Conservation (phyloP, 1,140 invertebrate species). For the Tyrophagus putrescentiae region DNA sequence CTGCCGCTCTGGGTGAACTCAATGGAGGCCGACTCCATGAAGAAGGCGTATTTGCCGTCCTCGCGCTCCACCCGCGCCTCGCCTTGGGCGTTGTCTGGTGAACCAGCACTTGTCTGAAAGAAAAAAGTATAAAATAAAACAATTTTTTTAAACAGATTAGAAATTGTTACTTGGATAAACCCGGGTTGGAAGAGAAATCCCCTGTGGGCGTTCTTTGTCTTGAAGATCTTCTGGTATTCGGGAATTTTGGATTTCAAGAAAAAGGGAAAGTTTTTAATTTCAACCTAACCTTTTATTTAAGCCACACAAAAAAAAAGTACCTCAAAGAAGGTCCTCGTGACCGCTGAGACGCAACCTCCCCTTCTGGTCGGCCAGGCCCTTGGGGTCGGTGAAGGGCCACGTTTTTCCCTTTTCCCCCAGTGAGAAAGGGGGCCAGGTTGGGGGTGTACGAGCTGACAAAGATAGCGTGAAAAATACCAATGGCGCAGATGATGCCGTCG, state of each 20-base stretch:
- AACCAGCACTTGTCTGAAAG: slow-evolving; percentile 61
- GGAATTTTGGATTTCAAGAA: slow-evolving; percentile 20
- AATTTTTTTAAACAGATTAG: too few relatives aligned
- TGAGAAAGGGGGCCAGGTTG: slow-evolving; percentile 83
- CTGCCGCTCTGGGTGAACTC: slow-evolving; percentile 56
- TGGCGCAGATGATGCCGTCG: slow-evolving; percentile 35
- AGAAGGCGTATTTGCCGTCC: slow-evolving; percentile 54
- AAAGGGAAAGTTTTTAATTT: slow-evolving; percentile 27
- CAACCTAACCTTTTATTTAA: too few relatives aligned
- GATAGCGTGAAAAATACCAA: slow-evolving; percentile 45
- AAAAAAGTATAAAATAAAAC: too few relatives aligned
- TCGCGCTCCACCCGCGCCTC: slow-evolving; percentile 58
- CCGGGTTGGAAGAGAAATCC: slow-evolving; percentile 66
- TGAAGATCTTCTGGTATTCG: slow-evolving; percentile 57
- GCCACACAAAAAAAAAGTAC: slow-evolving; percentile 32
- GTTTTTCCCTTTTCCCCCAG: slow-evolving; percentile 67
- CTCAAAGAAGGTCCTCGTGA: slow-evolving; percentile 39
- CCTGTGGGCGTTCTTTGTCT: slow-evolving; percentile 50
- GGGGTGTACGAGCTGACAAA: slow-evolving; percentile 51
- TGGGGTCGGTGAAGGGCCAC: slow-evolving; percentile 40
- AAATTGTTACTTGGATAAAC: slow-evolving; percentile 64
- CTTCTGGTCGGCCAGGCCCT: slow-evolving; percentile 11
- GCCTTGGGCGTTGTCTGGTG: slow-evolving; percentile 72
- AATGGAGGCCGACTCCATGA: slow-evolving; percentile 59
- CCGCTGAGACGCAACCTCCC: slow-evolving; percentile 1